These are phyloP conservation scores for Helleia helle DNA, from an alignment of 2,888 invertebrate genomes.

Conservation along the genomic window DNA sequence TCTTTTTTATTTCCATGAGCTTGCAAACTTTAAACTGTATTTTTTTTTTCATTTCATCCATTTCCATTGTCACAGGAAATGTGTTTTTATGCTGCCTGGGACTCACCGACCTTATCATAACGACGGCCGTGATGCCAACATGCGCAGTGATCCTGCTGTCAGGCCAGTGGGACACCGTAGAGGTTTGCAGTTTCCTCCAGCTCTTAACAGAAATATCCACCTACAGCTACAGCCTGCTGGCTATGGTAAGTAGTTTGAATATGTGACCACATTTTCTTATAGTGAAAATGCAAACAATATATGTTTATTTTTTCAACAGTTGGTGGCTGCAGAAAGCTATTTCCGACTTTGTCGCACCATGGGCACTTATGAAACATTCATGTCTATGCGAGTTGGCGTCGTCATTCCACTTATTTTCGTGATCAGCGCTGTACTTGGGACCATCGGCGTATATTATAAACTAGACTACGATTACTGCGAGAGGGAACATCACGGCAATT, in stretches of 20 bases:
- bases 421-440: slow-evolving; percentile 69
- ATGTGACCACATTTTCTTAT: too few relatives aligned
- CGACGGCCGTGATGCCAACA: slow-evolving; percentile 79
- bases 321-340: slow-evolving; percentile 79
- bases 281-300: too few relatives aligned
- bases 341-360: slow-evolving; percentile 70
- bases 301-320: slow-evolving; percentile 30
- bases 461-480: slow-evolving; percentile 81
- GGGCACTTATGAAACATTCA: slow-evolving; percentile 50
- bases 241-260: slow-evolving; percentile 68
- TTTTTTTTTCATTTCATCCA: neutral
- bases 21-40: too few relatives aligned
- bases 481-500: slow-evolving; percentile 66
- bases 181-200: slow-evolving; percentile 79
- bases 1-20: too few relatives aligned
- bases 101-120: slow-evolving; percentile 80
- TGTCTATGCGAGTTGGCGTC: slow-evolving; percentile 61
- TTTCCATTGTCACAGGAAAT: slow-evolving; percentile 61
- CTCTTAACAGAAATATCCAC: slow-evolving; percentile 78
- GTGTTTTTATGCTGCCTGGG: slow-evolving; percentile 85
- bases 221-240: slow-evolving; percentile 52
- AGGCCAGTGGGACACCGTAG: slow-evolving; percentile 70
- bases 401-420: slow-evolving; percentile 73
- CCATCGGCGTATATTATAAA: slow-evolving; percentile 74
- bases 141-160: slow-evolving; percentile 81